These are phyloP conservation scores for Pipistrellus nathusii DNA, from an alignment of 2,797 vertebrate species.

Conservation along the genomic window DNA sequence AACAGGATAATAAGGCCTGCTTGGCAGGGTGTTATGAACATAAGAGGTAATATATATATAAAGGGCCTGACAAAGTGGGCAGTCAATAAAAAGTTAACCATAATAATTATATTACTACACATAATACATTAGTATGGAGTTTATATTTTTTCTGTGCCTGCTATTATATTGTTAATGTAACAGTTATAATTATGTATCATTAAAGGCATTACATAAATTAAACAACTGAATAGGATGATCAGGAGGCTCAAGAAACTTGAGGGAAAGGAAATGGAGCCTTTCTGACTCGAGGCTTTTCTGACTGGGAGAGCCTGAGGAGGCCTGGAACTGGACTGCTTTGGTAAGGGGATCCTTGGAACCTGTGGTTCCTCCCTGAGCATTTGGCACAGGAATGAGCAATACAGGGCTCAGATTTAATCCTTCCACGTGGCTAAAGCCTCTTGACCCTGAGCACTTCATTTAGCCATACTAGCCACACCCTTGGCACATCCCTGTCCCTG, in stretches of 20 bases:
- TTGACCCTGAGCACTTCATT: slow-evolving; percentile 36
- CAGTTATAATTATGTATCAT: slow-evolving; percentile 7
- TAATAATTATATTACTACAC: slow-evolving; percentile 37
- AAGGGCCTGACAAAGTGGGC: slow-evolving; percentile 20
- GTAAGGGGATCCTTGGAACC: background rate
- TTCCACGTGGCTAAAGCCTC: slow-evolving; percentile 54
- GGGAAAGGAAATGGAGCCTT: background rate
- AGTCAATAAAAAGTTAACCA: slow-evolving; percentile 53
- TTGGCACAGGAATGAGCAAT: background rate
- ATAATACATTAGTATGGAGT: slow-evolving; percentile 37
- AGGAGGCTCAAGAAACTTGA: background rate
- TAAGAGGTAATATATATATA: slow-evolving; percentile 24
- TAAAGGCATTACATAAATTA: slow-evolving; percentile 14
- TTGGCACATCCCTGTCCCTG: slow-evolving; percentile 47
- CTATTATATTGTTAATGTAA: background rate
- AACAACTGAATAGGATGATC: background rate
- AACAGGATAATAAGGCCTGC: slow-evolving; percentile 11
- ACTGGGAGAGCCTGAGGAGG: background rate
- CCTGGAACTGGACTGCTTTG: background rate
- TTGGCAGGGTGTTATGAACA: slow-evolving; percentile 11
- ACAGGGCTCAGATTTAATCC: slow-evolving; percentile 61
- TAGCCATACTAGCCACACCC: slow-evolving; percentile 10
- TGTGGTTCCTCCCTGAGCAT: background rate
- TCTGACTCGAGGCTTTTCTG: background rate
- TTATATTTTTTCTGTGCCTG: slow-evolving; percentile 19